phyloP scores from a whole-genome alignment of 2,888 invertebrate genomes.

The Drosophila mimica region DNA sequence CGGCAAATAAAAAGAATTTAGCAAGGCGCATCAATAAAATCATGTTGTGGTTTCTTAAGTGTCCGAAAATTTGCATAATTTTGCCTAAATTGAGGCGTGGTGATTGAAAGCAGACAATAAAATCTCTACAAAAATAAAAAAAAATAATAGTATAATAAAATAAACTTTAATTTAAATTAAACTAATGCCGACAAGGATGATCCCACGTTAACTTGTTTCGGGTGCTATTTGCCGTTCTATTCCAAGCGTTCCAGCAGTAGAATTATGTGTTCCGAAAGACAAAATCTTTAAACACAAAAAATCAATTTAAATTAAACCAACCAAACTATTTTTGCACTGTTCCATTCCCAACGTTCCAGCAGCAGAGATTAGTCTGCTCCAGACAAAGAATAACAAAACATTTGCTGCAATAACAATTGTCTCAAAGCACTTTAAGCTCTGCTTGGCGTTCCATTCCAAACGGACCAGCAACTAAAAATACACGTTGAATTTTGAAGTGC shows the following conservation, averaged over 20 bases:
- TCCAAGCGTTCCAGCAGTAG: not conserved
- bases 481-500: not conserved
- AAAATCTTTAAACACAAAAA: not conserved
- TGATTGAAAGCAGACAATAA: not conserved
- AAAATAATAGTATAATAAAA: too few species aligned
- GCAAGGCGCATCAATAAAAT: constrained; percentile 35
- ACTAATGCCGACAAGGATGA: not conserved
- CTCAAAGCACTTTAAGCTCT: not conserved
- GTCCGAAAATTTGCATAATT: constrained; percentile 49
- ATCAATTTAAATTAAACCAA: not conserved
- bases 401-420: not conserved
- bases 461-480: too few species aligned
- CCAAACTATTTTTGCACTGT: not conserved
- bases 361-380: not conserved
- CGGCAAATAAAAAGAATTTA: not conserved
- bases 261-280: not conserved
- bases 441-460: not conserved
- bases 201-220: not conserved
- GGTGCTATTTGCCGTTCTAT: not conserved
- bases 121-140: not conserved
- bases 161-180: not conserved
- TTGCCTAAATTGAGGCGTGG: constrained; percentile 27
- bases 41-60: constrained; percentile 33
- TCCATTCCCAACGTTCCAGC: not conserved
- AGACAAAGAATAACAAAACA: not conserved